phyloP scores from a whole-genome alignment of 1,140 invertebrate genomes.

The Drosophila bocki region DNA sequence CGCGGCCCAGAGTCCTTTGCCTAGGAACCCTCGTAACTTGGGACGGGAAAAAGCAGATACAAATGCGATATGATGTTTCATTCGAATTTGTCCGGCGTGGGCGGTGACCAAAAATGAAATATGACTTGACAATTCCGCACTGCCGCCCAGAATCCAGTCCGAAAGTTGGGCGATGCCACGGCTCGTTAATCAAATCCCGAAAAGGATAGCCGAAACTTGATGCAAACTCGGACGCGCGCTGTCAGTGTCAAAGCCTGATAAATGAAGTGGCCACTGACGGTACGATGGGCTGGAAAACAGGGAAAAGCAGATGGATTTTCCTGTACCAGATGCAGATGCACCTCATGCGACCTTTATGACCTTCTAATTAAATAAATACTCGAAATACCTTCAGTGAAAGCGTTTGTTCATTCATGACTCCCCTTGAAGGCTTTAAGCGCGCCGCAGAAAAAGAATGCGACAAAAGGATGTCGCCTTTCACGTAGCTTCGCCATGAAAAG shows the following conservation, averaged over 20 bases:
- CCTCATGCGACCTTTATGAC: slow-evolving; percentile 11
- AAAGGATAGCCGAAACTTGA: slow-evolving; percentile 42
- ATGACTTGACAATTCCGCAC: slow-evolving; percentile 71
- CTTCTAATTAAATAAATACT: slow-evolving; percentile 35
- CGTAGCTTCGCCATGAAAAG: slow-evolving; percentile 16
- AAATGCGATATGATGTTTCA: slow-evolving; percentile 74
- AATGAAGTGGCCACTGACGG: slow-evolving; percentile 38
- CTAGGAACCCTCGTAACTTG: slow-evolving; percentile 19
- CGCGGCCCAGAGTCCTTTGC: neutral
- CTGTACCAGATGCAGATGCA: slow-evolving; percentile 7
- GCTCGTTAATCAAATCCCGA: slow-evolving; percentile 54
- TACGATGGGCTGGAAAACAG: slow-evolving; percentile 7
- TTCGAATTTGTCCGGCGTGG: slow-evolving; percentile 66
- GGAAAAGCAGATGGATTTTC: slow-evolving; percentile 16
- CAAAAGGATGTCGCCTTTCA: slow-evolving; percentile 31
- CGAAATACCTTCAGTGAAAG: neutral
- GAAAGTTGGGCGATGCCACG: slow-evolving; percentile 37
- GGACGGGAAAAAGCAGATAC: slow-evolving; percentile 25
- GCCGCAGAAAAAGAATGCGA: slow-evolving; percentile 20
- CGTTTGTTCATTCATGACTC: slow-evolving; percentile 28
- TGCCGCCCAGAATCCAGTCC: slow-evolving; percentile 26
- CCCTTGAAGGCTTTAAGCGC: slow-evolving; percentile 11
- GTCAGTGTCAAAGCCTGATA: slow-evolving; percentile 60
- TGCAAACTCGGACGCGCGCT: slow-evolving; percentile 40
- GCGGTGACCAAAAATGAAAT: slow-evolving; percentile 72